phyloP scores from a whole-genome alignment of 2,888 invertebrate species.

The Zonitis immaculata region DNA sequence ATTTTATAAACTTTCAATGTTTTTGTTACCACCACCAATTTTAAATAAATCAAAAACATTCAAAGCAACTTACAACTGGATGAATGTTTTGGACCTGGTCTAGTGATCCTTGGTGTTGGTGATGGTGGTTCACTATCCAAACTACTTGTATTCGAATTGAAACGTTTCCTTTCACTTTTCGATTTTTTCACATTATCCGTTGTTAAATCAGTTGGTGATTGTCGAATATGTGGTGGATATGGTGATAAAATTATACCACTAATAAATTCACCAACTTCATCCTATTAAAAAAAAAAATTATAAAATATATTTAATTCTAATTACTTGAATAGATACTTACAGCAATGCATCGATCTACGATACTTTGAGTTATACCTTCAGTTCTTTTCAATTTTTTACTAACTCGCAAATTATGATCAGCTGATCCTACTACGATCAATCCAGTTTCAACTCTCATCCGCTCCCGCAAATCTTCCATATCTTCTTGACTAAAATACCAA shows the following conservation, averaged over 20 bases:
- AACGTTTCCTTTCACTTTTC: constrained; percentile 49
- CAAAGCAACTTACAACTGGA: constrained; percentile 19
- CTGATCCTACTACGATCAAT: constrained; percentile 72
- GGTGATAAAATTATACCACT: constrained; percentile 56
- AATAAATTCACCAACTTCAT: constrained; percentile 63
- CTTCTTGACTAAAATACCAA: constrained; percentile 57
- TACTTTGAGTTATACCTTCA: constrained; percentile 73
- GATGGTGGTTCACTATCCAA: constrained; percentile 52
- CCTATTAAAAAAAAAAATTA: constrained; percentile 51
- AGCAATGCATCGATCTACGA: constrained; percentile 73
- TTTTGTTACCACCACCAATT: constrained; percentile 2
- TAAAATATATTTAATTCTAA: not conserved
- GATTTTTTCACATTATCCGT: constrained; percentile 31
- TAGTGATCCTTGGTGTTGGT: constrained; percentile 48
- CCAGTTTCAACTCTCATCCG: constrained; percentile 72
- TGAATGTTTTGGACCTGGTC: constrained; percentile 40
- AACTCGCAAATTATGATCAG: constrained; percentile 70
- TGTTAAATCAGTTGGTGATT: constrained; percentile 41
- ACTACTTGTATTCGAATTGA: constrained; percentile 52
- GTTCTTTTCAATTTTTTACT: constrained; percentile 63
- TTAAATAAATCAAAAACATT: constrained; percentile 13
- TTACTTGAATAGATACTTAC: too few relatives aligned
- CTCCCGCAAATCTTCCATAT: constrained; percentile 71
- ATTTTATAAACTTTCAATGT: constrained; percentile 16
- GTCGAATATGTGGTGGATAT: constrained; percentile 54